Evolutionary conservation across 2,888 invertebrate genomes (phyloP).

Genomic region (Thyatira batis): DNA sequence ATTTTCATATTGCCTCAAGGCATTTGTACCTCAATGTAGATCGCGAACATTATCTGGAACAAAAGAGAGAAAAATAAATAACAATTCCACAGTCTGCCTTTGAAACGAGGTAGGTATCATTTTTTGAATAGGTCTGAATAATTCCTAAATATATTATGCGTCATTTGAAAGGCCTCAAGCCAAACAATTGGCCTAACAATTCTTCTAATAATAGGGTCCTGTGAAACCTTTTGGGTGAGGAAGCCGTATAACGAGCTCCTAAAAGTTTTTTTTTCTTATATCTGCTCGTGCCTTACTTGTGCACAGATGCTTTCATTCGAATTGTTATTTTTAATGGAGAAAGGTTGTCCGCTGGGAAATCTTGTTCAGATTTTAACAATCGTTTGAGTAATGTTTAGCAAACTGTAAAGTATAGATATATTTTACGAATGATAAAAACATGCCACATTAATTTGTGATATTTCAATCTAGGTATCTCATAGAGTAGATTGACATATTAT

Average conservation of each 20-base stretch:
- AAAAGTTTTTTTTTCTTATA: background rate
- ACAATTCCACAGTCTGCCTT: background rate
- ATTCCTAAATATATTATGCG: background rate
- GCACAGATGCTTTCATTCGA: background rate
- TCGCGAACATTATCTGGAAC: constrained; percentile 73
- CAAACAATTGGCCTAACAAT: background rate
- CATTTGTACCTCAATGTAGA: constrained; percentile 47
- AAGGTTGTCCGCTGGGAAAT: background rate
- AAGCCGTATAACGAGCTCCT: background rate
- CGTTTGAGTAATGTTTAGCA: background rate
- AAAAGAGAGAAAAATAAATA: constrained; percentile 42
- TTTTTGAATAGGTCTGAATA: background rate
- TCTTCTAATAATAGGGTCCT: background rate
- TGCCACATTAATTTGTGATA: background rate
- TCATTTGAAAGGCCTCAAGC: background rate
- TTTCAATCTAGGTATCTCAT: no score
- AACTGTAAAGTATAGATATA: background rate
- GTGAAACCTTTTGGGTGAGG: background rate
- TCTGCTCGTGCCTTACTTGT: background rate
- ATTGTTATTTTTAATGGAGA: background rate
- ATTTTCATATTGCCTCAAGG: constrained; percentile 74
- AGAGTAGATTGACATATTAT: no score
- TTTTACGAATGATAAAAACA: background rate
- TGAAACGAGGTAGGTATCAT: background rate
- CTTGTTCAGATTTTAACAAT: background rate